A percentile compares a stretch with the other conserved stretches of the same genome.
These are phyloP conservation scores for Plebejus anna DNA, from an alignment of 2,888 invertebrate species.

Conservation along the genomic window DNA sequence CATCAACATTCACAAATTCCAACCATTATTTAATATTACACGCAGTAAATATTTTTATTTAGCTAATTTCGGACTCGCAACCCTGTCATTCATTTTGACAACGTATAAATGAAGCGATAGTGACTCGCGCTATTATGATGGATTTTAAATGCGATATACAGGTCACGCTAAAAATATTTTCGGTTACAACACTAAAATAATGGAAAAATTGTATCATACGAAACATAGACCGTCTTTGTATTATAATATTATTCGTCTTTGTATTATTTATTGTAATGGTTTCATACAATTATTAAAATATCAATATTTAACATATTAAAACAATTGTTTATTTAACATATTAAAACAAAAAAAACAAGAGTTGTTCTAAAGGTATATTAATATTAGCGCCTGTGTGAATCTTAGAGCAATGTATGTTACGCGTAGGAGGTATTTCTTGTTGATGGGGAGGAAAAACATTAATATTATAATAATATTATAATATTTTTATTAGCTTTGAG, in stretches of 20 bases:
- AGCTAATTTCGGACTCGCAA: slow-evolving; percentile 66
- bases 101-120: slow-evolving; percentile 64
- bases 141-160: slow-evolving; percentile 63
- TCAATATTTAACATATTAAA: too few relatives aligned
- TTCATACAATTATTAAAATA: too few relatives aligned
- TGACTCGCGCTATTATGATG: slow-evolving; percentile 72
- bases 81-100: slow-evolving; percentile 61
- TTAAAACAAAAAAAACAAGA: too few relatives aligned
- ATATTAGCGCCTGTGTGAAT: neutral
- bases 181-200: neutral
- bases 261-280: too few relatives aligned
- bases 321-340: too few relatives aligned
- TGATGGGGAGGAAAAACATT: neutral
- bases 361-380: neutral
- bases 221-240: neutral
- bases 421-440: neutral
- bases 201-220: neutral
- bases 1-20: neutral
- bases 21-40: slow-evolving; percentile 21
- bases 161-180: slow-evolving; percentile 33
- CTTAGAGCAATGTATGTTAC: neutral
- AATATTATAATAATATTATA: too few relatives aligned
- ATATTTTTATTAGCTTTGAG: too few relatives aligned
- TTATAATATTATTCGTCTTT: too few relatives aligned
- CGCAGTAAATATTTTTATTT: slow-evolving; percentile 46